Evolutionary conservation across 2,888 invertebrate genomes (phyloP).

Genomic region (Drosophila paracracens): DNA sequence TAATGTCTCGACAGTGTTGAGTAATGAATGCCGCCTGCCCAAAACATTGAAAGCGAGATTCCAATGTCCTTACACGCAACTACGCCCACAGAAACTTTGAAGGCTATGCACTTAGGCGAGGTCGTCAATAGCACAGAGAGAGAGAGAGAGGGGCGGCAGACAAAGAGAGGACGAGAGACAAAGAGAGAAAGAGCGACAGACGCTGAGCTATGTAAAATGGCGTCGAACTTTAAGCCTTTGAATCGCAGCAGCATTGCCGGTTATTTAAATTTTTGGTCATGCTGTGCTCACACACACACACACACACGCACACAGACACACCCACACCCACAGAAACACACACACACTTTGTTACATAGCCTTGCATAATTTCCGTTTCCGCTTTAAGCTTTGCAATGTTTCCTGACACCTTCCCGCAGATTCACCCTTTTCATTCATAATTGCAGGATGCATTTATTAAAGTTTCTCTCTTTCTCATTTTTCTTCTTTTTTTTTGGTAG

Average conservation of each 20-base stretch:
- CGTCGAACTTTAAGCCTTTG: slow-evolving; percentile 54
- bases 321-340: slow-evolving; percentile 10
- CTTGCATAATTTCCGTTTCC: slow-evolving; percentile 53
- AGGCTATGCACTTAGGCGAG: slow-evolving; percentile 76
- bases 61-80: slow-evolving; percentile 65
- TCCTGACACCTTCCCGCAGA: slow-evolving; percentile 51
- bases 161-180: slow-evolving; percentile 9
- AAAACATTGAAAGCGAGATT: slow-evolving; percentile 66
- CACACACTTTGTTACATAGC: slow-evolving; percentile 14
- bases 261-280: slow-evolving; percentile 48
- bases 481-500: not conserved
- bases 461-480: slow-evolving; percentile 17
- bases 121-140: slow-evolving; percentile 57
- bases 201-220: slow-evolving; percentile 45
- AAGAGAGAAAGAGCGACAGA: not conserved
- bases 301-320: slow-evolving; percentile 14
- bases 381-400: slow-evolving; percentile 44
- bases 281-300: slow-evolving; percentile 15
- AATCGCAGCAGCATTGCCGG: slow-evolving; percentile 32
- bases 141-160: not conserved
- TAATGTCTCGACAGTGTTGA: slow-evolving; percentile 70
- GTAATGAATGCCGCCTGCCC: slow-evolving; percentile 69
- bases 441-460: slow-evolving; percentile 76
- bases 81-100: slow-evolving; percentile 56
- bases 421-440: slow-evolving; percentile 67